Evolutionary conservation across 2,888 invertebrate genomes (phyloP).

Genomic region (Prionchulus punctatus): DNA sequence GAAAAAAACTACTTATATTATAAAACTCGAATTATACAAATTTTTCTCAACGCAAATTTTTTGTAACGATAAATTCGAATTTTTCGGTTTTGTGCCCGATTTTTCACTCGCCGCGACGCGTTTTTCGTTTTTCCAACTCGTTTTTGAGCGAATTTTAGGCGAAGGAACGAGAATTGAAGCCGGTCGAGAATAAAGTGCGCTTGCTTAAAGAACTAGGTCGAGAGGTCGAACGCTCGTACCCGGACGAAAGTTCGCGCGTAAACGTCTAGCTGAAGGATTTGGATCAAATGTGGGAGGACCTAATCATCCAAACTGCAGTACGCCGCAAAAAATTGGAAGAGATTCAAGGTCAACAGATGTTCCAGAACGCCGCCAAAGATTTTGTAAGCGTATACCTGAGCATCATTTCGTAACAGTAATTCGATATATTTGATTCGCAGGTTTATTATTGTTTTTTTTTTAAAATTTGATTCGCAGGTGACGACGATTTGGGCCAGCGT

Average conservation of each 20-base stretch:
- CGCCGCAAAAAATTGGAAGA: slow-evolving; percentile 69
- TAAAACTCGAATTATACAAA: too few species aligned
- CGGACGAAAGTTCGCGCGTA: slow-evolving; percentile 69
- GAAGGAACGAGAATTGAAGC: slow-evolving; percentile 79
- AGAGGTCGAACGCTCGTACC: slow-evolving; percentile 59
- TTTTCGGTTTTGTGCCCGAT: too few species aligned
- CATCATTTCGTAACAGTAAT: too few species aligned
- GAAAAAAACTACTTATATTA: too few species aligned
- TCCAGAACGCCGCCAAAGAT: slow-evolving; percentile 40
- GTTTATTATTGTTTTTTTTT: too few species aligned
- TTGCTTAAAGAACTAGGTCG: slow-evolving; percentile 71
- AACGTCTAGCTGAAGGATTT: slow-evolving; percentile 66
- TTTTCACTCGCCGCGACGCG: too few species aligned
- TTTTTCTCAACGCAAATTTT: too few species aligned
- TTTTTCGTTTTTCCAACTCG: too few species aligned
- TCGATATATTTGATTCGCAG: too few species aligned
- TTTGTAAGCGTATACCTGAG: slow-evolving; percentile 8
- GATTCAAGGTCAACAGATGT: slow-evolving; percentile 85
- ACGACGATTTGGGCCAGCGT: too few species aligned
- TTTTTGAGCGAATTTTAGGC: slow-evolving; percentile 40
- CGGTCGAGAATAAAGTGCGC: slow-evolving; percentile 74
- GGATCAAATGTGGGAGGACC: slow-evolving; percentile 67
- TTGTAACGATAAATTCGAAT: too few species aligned
- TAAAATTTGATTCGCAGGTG: too few species aligned
- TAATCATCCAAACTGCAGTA: slow-evolving; percentile 60